phyloP scores from a whole-genome alignment of 2,113 vertebrate genomes.

The Aegithalos caudatus region DNA sequence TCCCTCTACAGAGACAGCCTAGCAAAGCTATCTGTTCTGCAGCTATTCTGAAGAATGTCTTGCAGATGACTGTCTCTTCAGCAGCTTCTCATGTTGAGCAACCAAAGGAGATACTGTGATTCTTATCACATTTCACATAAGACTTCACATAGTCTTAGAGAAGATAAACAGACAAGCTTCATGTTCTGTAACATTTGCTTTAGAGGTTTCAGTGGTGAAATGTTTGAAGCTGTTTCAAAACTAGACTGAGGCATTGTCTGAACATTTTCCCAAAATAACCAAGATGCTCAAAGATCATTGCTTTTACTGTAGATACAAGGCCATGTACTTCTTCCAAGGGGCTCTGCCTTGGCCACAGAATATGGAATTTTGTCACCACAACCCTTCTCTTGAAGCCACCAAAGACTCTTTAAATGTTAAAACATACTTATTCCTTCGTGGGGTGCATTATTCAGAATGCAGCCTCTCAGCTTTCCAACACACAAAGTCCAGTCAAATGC shows the following conservation, averaged over 20 bases:
- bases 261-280: slow-evolving; percentile 32
- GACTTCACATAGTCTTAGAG: slow-evolving; percentile 15
- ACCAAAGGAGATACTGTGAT: slow-evolving; percentile 31
- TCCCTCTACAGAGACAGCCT: neutral
- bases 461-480: neutral
- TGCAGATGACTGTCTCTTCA: slow-evolving; percentile 34
- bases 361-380: neutral
- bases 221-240: slow-evolving; percentile 50
- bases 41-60: slow-evolving; percentile 47
- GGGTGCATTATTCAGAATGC: neutral
- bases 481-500: neutral
- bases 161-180: slow-evolving; percentile 34
- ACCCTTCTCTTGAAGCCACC: neutral
- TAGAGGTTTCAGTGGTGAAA: slow-evolving; percentile 30
- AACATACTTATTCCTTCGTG: neutral
- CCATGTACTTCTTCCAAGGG: neutral
- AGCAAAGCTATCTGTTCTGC: neutral
- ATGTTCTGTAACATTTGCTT: slow-evolving; percentile 47
- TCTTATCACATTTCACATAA: slow-evolving; percentile 38
- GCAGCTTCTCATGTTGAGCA: slow-evolving; percentile 42
- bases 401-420: neutral
- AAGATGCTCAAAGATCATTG: neutral
- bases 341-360: neutral
- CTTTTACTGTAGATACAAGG: neutral
- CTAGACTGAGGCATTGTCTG: slow-evolving; percentile 21